Evolutionary conservation across 2,888 invertebrate species (phyloP), one percentile per base, ranked within the genome.

Genomic region (Netelia inedita): DNA sequence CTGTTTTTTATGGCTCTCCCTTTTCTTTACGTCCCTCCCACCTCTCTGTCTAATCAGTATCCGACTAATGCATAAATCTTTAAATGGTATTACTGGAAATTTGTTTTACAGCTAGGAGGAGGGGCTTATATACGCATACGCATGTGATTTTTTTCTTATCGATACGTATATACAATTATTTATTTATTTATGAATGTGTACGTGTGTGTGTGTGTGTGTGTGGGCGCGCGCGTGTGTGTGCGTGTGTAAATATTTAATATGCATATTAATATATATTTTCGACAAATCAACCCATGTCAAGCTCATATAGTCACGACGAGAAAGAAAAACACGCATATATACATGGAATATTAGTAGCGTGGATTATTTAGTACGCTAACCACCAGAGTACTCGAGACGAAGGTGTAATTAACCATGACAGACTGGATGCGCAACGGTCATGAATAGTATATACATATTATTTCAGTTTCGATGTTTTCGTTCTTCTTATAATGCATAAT

Each of bases 81-180:
- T 61, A 76, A 80, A 86, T 85, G 87, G 86, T 85, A 85, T 87
- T 75, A 85, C 79, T 82, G 74, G 72, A 75, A 14, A 57, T 79
- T 93, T 92, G 91, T 92, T 92, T 91, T 93, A 92, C 92, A 93
- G 92, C 92, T 91, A 93, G 92, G 93, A 93, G 93, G 90, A 92
- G 93, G 93, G 92, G 93, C 92, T 92, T 93, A 82, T 88, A 76
- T 89, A 90, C 88, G 90, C 91, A 86, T 86, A 90, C 87, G 92
- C 92, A 92, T 92, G 92, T 82, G 87, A 91, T 72, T 87, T 88
- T 89, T 89, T 90, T 87, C 87, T 87, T 89, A 89, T 85, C 73
- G 87, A 87, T 87, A 85, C 78, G 86, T 88, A 87, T 66, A 85
- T 89, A 89, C 88, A 89, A 87, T 88, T 87, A 87, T 84, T 81